Conservation (phyloP, 2,888 invertebrate genomes). For the Chelonus formosanus region DNA sequence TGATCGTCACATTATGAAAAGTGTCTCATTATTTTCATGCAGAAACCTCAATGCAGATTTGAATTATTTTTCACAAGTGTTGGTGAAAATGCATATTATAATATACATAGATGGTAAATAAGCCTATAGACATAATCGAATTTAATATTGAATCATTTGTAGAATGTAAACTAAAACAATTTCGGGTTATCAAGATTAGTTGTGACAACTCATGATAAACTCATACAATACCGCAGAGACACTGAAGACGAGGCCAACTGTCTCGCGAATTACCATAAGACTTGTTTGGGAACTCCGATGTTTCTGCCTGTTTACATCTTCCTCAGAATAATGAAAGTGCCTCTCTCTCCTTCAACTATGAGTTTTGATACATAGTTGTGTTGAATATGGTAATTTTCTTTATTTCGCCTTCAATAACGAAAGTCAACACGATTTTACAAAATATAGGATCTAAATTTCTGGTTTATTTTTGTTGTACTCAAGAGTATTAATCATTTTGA, state of each 20-base stretch:
- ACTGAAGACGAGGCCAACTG: slow-evolving; percentile 3
- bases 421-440: slow-evolving; percentile 11
- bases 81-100: too few species aligned
- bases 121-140: too few species aligned
- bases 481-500: too few species aligned
- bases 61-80: too few species aligned
- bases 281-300: slow-evolving; percentile 10
- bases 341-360: slow-evolving; percentile 5
- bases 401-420: neutral
- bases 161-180: slow-evolving; percentile 6
- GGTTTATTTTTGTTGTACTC: too few species aligned
- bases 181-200: slow-evolving; percentile 5
- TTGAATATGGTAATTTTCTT: slow-evolving; percentile 4
- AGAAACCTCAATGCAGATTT: too few species aligned
- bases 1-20: too few species aligned
- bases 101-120: too few species aligned
- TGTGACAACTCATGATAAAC: slow-evolving; percentile 12
- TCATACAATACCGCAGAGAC: neutral
- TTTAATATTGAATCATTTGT: neutral
- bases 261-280: slow-evolving; percentile 8
- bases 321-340: slow-evolving; percentile 5
- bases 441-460: neutral
- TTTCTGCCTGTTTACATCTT: slow-evolving; percentile 13
- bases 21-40: too few species aligned
- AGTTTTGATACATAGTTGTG: slow-evolving; percentile 4